Evolutionary conservation across 2,797 vertebrate genomes (phyloP).

Genomic region (Tympanoctomys barrerae): DNA sequence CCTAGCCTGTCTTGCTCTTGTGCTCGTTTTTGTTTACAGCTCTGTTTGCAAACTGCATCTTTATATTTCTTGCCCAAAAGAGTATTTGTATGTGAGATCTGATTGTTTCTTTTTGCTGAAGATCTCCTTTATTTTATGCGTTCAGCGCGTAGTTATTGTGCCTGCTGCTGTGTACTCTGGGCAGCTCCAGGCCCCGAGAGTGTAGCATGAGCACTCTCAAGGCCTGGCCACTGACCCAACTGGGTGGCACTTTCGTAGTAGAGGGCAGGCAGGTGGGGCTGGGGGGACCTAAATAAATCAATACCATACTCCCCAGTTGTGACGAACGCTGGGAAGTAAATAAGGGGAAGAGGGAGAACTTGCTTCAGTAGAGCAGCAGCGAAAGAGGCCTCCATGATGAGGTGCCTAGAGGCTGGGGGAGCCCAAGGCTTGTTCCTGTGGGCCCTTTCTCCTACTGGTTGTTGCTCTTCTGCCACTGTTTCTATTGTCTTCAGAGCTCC

Average conservation of each 20-base stretch:
- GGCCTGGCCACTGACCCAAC: background rate
- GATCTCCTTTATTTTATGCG: background rate
- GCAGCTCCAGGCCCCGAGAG: background rate
- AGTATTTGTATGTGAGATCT: background rate
- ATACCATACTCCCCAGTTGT: background rate
- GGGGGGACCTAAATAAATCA: background rate
- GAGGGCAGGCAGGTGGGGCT: background rate
- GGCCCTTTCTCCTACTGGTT: rapidly evolving
- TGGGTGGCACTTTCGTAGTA: background rate
- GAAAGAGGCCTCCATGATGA: background rate
- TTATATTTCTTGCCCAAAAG: background rate
- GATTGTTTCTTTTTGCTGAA: background rate
- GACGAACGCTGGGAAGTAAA: background rate
- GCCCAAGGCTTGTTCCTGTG: rapidly evolving
- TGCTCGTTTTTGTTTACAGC: background rate
- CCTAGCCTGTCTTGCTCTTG: rapidly evolving
- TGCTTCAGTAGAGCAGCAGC: background rate
- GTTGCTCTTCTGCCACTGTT: too few relatives aligned
- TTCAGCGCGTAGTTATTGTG: background rate
- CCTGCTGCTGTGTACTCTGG: background rate
- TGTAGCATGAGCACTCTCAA: background rate
- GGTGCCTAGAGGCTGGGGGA: rapidly evolving
- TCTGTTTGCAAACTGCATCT: background rate
- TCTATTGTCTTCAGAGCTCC: background rate
- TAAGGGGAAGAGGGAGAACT: background rate